Percentiles rank a stretch among this genome's conserved stretches.
Conservation (phyloP, 2,113 vertebrate species). For the Eolophus roseicapilla region DNA sequence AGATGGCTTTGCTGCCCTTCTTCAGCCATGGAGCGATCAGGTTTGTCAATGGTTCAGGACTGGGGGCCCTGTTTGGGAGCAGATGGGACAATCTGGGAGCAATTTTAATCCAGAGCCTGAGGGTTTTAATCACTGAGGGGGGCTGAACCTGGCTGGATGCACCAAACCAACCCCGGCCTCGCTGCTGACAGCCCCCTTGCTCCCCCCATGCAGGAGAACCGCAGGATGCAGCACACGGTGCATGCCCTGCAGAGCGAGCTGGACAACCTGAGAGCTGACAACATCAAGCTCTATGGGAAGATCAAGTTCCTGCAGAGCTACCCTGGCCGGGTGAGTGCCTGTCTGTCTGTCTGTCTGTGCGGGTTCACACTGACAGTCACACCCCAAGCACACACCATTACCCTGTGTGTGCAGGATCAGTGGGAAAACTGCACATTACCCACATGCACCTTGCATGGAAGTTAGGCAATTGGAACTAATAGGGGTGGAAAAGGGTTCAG, state of each 20-base stretch:
- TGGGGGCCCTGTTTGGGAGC: neutral
- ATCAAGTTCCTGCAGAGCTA: conserved; percentile 99
- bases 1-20: neutral
- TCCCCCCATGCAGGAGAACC: conserved; percentile 76
- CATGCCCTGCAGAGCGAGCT: conserved; percentile 92
- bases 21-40: accelerated
- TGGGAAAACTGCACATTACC: neutral
- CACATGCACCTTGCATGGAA: accelerated
- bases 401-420: neutral
- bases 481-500: neutral
- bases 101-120: neutral
- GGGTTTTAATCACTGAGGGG: neutral
- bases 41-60: accelerated
- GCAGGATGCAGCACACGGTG: conserved; percentile 90
- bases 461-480: accelerated
- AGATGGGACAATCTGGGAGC: neutral
- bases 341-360: neutral
- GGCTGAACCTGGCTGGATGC: accelerated
- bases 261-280: conserved; percentile 94
- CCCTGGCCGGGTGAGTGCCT: conserved; percentile 81
- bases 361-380: accelerated
- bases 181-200: neutral
- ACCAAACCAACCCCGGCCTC: neutral
- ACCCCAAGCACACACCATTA: neutral
- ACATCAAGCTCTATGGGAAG: conserved; percentile 98